Percentiles rank a stretch among this genome's conserved stretches.
Evolutionary conservation across 2,888 invertebrate species (phyloP).

Genomic region (Spatulosminthurus flaviceps): DNA sequence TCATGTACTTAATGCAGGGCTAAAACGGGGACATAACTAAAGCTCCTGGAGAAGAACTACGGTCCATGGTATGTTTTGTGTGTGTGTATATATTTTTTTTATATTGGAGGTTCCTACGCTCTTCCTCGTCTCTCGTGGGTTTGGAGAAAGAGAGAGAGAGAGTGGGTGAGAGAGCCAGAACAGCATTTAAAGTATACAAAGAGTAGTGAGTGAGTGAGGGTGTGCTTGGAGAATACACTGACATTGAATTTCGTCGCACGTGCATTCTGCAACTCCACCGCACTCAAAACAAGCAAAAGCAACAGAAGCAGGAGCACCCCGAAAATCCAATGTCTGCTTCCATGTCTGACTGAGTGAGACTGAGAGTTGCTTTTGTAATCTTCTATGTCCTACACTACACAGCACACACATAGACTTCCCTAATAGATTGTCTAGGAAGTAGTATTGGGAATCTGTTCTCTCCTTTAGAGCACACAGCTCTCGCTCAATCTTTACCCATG

Average conservation of each 20-base stretch:
- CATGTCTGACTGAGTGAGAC: constrained; percentile 4
- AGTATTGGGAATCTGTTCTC: constrained; percentile 17
- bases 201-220: constrained; percentile 13
- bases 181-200: constrained; percentile 37
- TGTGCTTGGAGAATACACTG: constrained; percentile 34
- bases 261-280: constrained; percentile 40
- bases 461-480: too few species aligned
- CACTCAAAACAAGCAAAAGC: constrained; percentile 13
- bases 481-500: too few species aligned
- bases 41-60: too few species aligned
- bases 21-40: background rate
- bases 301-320: background rate
- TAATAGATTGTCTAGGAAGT: constrained; percentile 20
- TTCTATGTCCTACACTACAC: background rate
- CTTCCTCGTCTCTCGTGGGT: constrained; percentile 5
- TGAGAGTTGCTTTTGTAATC: constrained; percentile 2
- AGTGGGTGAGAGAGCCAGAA: constrained; percentile 14
- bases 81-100: too few species aligned
- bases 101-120: background rate
- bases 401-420: background rate
- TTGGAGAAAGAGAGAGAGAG: constrained; percentile 24
- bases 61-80: too few species aligned
- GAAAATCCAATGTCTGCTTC: constrained; percentile 22
- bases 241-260: constrained; percentile 43
- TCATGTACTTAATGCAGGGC: background rate